These are phyloP conservation scores for Tillus elongatus DNA, from an alignment of 2,888 invertebrate genomes.

Conservation along the genomic window DNA sequence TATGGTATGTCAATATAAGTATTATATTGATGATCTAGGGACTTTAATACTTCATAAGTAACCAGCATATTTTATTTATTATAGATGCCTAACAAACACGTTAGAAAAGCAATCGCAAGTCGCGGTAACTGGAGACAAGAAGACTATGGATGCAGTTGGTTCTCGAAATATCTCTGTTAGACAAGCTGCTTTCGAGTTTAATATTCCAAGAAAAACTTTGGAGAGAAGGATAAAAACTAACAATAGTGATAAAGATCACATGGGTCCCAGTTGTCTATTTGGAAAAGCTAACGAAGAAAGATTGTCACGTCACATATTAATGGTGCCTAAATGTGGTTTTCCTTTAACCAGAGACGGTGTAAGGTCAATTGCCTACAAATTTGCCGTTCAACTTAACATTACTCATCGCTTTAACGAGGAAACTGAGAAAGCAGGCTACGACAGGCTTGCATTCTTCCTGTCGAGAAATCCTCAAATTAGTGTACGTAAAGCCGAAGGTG, in stretches of 20 bases:
- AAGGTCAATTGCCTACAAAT: conserved; percentile 2
- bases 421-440: conserved; percentile 12
- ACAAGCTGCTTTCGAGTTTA: conserved; percentile 3
- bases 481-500: conserved; percentile 16
- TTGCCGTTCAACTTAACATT: conserved; percentile 3
- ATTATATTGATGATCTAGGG: too few species aligned
- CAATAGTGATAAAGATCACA: conserved; percentile 2
- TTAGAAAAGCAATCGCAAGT: too few species aligned
- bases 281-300: conserved; percentile 2
- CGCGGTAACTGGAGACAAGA: too few species aligned
- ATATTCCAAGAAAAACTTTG: conserved; percentile 1
- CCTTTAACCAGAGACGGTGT: conserved; percentile 4
- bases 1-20: too few species aligned
- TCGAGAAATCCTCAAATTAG: conserved; percentile 11
- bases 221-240: conserved; percentile 3
- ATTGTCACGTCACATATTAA: conserved; percentile 2
- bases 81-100: too few species aligned
- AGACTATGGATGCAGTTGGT: too few species aligned
- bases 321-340: conserved; percentile 1
- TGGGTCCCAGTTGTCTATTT: neutral
- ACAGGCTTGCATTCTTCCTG: conserved; percentile 15
- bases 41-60: too few species aligned
- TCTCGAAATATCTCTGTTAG: too few species aligned
- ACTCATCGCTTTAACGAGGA: conserved; percentile 1
- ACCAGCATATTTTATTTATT: too few species aligned